Conservation (phyloP, 2,888 invertebrate genomes). For the Platynereis dumerilii region DNA sequence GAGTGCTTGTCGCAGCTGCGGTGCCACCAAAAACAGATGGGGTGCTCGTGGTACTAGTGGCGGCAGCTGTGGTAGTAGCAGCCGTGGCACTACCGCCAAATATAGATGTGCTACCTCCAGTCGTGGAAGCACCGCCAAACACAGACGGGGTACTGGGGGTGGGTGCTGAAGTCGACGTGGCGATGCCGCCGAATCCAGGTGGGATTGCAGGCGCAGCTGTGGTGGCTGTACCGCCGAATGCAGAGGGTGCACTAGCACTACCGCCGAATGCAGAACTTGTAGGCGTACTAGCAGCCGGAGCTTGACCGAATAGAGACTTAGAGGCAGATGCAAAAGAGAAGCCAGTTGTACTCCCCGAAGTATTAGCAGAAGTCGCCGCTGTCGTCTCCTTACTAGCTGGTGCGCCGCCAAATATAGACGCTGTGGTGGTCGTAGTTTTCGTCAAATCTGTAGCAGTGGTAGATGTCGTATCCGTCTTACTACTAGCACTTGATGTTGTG, state of each 20-base stretch:
- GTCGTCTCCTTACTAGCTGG: neutral
- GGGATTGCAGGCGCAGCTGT: constrained; percentile 8
- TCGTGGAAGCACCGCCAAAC: constrained; percentile 14
- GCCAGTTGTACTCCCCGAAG: neutral
- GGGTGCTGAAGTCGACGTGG: constrained; percentile 6
- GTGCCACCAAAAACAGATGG: constrained; percentile 27
- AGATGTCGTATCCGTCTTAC: neutral
- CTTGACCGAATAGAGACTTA: constrained; percentile 19
- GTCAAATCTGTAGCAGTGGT: neutral
- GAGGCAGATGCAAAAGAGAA: constrained; percentile 35
- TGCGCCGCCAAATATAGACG: constrained; percentile 2
- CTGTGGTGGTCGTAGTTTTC: neutral
- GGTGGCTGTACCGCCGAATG: neutral
- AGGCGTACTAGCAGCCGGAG: neutral
- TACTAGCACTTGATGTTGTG: neutral
- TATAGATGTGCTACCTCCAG: neutral
- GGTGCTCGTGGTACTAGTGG: neutral
- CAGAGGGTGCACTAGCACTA: constrained; percentile 15
- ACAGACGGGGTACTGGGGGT: neutral
- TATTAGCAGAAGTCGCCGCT: neutral
- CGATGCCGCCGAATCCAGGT: constrained; percentile 11
- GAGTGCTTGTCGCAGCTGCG: constrained; percentile 18
- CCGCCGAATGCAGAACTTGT: neutral
- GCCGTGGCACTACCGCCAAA: neutral
- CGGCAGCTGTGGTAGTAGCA: neutral